Base-by-base conservation (phyloP, 2,797 vertebrate genomes). In the Syndactyla subalaris region DNA sequence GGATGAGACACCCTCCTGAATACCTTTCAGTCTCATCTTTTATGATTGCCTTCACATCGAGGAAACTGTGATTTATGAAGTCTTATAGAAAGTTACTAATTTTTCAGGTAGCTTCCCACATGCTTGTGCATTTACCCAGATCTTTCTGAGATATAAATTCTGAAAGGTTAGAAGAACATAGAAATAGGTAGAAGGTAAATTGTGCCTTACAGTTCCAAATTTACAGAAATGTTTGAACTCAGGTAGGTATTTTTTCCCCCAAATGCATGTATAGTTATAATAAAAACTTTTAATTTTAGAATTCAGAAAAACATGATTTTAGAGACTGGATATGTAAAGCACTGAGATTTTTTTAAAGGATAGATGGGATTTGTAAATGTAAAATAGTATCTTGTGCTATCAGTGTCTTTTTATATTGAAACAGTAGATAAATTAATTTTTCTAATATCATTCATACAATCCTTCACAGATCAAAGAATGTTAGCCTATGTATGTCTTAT, bases 181-280 rank as follows among this genome's bases (percentile, higher is more conserved):
- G 52, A 75, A 75, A 26, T 12, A 48, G 4, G 4, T 36, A 55
- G 22, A 59, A 67, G 76, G 12, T 72, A 71, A 68, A 8, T 58
- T 61, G 45, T 61, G 39, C 6, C 34, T 41, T 29, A 4, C 20
- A 61, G 65, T 49, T 65, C 48, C 66, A 17, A 61, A 58, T 68
- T 68, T 68, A 12, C 23, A 51, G n/a, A 79, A 79, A 62, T 73
- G 30, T 61, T 91, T 72, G 23, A 82, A 59, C 3, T 61, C 39
- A 18, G 4, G 3, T 85, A 3, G 2, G 2, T 7, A 46, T 8
- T 38, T 59, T 65, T 48, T 38, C 0, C 1, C 14, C 4, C 20
- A 59, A 57, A 80, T 30, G 5, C 5, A 9, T 17, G 4, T 46
- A n/a, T 39, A 43, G 12, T 52, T 70, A 34, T 22, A 89, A 79